Conservation (phyloP, 2,797 vertebrate genomes). For the Chiloscyllium punctatum region DNA sequence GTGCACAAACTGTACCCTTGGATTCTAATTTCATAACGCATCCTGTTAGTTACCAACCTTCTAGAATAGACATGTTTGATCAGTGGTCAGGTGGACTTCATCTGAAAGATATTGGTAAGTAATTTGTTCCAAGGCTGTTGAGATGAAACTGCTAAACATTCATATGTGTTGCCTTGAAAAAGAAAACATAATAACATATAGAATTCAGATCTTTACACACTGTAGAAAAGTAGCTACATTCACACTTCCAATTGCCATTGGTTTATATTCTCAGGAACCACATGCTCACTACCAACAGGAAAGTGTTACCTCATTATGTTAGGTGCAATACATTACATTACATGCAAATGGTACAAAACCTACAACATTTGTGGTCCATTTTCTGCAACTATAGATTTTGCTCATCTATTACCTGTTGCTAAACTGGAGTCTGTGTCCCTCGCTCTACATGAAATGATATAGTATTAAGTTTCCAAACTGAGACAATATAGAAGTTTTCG, state of each 20-base stretch:
- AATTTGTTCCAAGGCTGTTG: neutral
- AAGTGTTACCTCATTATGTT: neutral
- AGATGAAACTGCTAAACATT: neutral
- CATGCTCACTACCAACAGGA: neutral
- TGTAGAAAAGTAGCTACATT: neutral
- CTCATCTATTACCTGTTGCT: neutral
- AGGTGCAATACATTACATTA: neutral
- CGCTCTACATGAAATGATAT: neutral
- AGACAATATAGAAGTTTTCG: neutral
- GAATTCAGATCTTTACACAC: neutral
- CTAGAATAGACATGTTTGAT: conserved; percentile 48
- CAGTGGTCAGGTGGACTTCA: conserved; percentile 54
- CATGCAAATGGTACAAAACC: neutral
- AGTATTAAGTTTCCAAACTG: neutral
- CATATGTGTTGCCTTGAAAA: neutral
- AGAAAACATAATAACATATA: neutral
- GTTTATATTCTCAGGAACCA: neutral
- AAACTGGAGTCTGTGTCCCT: neutral
- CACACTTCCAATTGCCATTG: neutral
- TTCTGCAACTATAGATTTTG: neutral
- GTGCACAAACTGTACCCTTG: conserved; percentile 52
- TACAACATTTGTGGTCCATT: neutral
- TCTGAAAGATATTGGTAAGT: conserved; percentile 64
- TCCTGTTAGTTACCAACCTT: conserved; percentile 52
- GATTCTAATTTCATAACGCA: conserved; percentile 56